Evolutionary conservation across 2,797 vertebrate species (phyloP).

Genomic region (Discoglossus pictus): DNA sequence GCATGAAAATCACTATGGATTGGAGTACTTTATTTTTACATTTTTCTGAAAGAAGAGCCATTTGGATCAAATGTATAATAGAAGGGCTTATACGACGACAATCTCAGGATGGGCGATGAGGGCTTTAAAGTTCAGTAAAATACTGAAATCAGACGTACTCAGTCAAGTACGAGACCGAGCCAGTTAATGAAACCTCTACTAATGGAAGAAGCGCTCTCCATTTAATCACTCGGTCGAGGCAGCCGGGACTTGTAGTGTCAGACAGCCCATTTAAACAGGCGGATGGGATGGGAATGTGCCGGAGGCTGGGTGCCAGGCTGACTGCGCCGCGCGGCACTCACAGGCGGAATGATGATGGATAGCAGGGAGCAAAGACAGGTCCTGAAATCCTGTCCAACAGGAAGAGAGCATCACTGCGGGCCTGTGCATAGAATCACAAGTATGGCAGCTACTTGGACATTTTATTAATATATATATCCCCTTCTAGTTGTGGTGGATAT

Average conservation of each 20-base stretch:
- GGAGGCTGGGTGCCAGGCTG: conserved; percentile 15
- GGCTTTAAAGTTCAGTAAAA: conserved; percentile 29
- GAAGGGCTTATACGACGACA: conserved; percentile 33
- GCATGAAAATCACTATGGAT: conserved; percentile 63
- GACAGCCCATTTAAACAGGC: conserved; percentile 10
- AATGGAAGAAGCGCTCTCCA: background rate
- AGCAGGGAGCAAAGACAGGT: too few relatives aligned
- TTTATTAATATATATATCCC: too few relatives aligned
- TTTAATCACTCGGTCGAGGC: conserved; percentile 13
- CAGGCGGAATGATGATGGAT: too few relatives aligned
- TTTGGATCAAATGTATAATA: conserved; percentile 40
- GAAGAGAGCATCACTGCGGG: too few relatives aligned
- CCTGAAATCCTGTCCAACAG: too few relatives aligned
- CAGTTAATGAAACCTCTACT: conserved; percentile 24
- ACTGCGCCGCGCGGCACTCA: too few relatives aligned
- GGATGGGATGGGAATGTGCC: background rate
- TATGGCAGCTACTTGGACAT: too few relatives aligned
- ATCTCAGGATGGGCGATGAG: conserved; percentile 1
- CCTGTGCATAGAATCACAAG: too few relatives aligned
- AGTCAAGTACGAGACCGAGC: background rate
- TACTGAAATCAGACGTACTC: conserved; percentile 35
- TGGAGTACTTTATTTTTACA: conserved; percentile 54
- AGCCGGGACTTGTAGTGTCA: background rate
- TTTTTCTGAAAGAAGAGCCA: conserved; percentile 29
- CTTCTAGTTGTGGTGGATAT: too few relatives aligned